Evolutionary conservation across 2,113 vertebrate genomes (phyloP), one percentile per base, ranked within the genome.

Genomic region (Pterophyllum scalare): DNA sequence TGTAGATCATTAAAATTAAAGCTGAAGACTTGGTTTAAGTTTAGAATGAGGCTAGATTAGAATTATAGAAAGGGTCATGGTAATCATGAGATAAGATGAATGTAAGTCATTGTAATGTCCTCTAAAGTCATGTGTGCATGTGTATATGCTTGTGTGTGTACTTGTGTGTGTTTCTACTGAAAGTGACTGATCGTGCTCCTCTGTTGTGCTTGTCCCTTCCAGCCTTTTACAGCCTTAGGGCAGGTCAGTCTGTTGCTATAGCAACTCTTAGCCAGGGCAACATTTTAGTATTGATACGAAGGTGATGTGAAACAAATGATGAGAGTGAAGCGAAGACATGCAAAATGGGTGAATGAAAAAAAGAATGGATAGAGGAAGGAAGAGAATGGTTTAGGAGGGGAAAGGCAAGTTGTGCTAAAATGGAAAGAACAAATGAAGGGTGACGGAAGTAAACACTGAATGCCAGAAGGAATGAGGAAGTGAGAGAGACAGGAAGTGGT

Each of bases 171-270:
- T 60, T 31, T 88, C 40, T 57, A 15, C 35, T 79, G 35, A 57
- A 35, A 81, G 35, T 87, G 70, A 86, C 43, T 82, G 65, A 89
- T 91, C 80, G 40, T 62, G 20, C 59, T 75, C 67, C 31, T 81
- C 28, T 79, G 14, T 77, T 75, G 35, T 67, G 65, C 58, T 79
- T 43, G 80, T 84, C 57, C 79, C 64, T 74, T 56, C 26, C 14
- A 67, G 74, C 81, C 40, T 31, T 79, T 72, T 33, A 56, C 24
- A 89, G 75, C 85, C 82, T 62, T 7, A 79, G 84, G 89, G 80
- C 77, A 87, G 75, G 80, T 85, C 74, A 87, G 65, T 76, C 40
- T 77, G 87, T 89, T 91, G 57, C 81, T 61, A 88, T 85, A 64
- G 82, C 57, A 89, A 90, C 86, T 72, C 60, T 15, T 77, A 20